Percentiles rank a stretch among this genome's conserved stretches.
Evolutionary conservation across 2,113 vertebrate species (phyloP).

Genomic region (Paradoxurus hermaphroditus): DNA sequence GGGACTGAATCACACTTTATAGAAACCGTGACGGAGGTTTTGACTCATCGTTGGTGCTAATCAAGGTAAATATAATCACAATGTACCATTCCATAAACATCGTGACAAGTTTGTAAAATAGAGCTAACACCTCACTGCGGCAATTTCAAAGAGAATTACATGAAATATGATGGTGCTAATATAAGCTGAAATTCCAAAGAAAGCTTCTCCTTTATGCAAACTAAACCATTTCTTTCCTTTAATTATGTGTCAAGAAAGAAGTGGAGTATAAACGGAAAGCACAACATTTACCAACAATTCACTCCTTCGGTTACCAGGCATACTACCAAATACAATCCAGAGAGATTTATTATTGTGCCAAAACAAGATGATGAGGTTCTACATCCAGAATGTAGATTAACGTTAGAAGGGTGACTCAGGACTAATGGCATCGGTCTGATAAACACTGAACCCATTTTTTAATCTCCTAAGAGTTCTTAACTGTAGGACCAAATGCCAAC

Average conservation of each 20-base stretch:
- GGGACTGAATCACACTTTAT: slow-evolving; percentile 56
- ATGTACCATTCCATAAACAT: slow-evolving; percentile 32
- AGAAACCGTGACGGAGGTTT: slow-evolving; percentile 44
- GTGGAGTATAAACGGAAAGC: not conserved
- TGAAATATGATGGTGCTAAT: not conserved
- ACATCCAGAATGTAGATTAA: not conserved
- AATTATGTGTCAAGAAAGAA: not conserved
- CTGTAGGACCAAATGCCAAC: not conserved
- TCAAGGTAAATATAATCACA: slow-evolving; percentile 46
- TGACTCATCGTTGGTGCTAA: slow-evolving; percentile 57
- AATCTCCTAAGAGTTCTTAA: not conserved
- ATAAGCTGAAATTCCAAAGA: slow-evolving; percentile 19
- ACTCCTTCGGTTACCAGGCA: not conserved
- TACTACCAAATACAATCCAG: not conserved
- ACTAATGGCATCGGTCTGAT: not conserved
- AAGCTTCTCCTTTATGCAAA: not conserved
- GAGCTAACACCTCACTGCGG: not conserved
- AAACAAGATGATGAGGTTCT: slow-evolving; percentile 9
- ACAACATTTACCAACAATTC: not conserved
- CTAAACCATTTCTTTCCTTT: slow-evolving; percentile 4
- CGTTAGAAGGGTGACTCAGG: not conserved
- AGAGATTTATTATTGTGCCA: slow-evolving; percentile 4
- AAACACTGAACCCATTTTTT: not conserved
- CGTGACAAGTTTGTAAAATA: not conserved
- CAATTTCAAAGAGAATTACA: slow-evolving; percentile 19